Base-by-base conservation (phyloP, 2,797 vertebrate genomes). In the Megaceryle alcyon region DNA sequence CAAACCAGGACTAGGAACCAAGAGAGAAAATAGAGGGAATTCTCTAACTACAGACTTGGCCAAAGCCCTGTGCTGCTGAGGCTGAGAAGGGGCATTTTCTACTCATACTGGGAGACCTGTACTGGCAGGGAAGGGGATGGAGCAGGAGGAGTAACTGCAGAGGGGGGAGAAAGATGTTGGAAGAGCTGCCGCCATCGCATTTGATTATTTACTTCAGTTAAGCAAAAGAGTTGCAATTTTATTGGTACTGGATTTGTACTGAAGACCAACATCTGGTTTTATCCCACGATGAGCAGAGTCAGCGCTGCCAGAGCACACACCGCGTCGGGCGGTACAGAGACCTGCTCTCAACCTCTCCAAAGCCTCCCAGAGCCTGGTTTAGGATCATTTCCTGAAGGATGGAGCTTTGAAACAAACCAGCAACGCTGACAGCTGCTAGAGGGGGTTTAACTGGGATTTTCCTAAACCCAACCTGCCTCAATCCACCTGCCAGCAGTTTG, bases 311-410 rank as follows among this genome's bases (percentile, higher is more conserved):
- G 26, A 14, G 23, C 29, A 9, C 12, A 4, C 14, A 4, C 31
- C 53, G 0, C 0, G 4, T 28, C 14, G 10, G 4, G 16, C 1
- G 11, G 8, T 3, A 28, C 17, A 5, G 3, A 25, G 41, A 8
- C 44, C 51, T 1, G 22, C 76, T 4, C 41, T 37, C 10, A 57
- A 71, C 43, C 57, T 39, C 68, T 22, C 12, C 69, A 25, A 23
- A 82, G 72, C 43, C 75, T 33, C 29, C 64, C 64, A 57, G 14
- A 68, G 46, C 72, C 69, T 3, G 41, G 5, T 65, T 72, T 25
- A 11, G 2, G 12, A 7, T 4, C 9, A 0, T 15, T 63, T 59
- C 51, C 73, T 19, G 3, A n/a, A 51, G 61, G 33, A 64, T 5
- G 31, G n/a, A 63, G 46, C 54, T 39, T 19, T 15, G 25, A 31